Evolutionary conservation across 2,888 invertebrate genomes (phyloP), one percentile per base, ranked within the genome.

Genomic region (Thyatira batis): DNA sequence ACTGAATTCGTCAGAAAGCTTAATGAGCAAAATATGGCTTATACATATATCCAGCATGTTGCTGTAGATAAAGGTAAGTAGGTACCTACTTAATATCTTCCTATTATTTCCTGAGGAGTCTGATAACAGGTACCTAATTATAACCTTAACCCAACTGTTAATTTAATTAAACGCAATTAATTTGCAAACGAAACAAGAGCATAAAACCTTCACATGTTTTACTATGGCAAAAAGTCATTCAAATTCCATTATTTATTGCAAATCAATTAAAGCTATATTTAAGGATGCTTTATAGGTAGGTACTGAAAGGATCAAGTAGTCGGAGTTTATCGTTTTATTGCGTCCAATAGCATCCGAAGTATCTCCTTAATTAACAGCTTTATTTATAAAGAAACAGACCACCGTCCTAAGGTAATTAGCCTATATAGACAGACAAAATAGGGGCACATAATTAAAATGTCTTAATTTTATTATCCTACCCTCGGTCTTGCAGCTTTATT

Each of bases 401-500:
- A 89, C 89, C 87, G 86, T 83, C 84, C 73, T 65, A 63, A 60
- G 61, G 51, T 81, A 80, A 84, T 85, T 84, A 83, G 74, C 67
- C 69, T 73, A 75, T 75, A 76, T 71, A 65, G 78, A 71, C 83
- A 82, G 84, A 89, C 91, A 89, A 90, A 91, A 90, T 89, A 88
- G 89, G 85, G 85, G 81, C 78, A 78, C 73, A 75, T 85, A 85
- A 89, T 91, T 87, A 90, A 91, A 91, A 89, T 87, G 91, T 90
- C 88, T 84, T 90, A 89, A 90, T 89, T 90, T 89, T 89, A 91
- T 89, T 87, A 76, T 67, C 58, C 73, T 73, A 71, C 77, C 77
- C 74, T 76, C 76, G 71, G 72, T 75, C 71, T 71, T 67, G 59
- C 64, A 61, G 68, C 81, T 39, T 89, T 90, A 89, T 88, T 80